Evolutionary conservation across 2,888 invertebrate genomes (phyloP), one percentile per base, ranked within the genome.

Genomic region (Heliconius ismenius): DNA sequence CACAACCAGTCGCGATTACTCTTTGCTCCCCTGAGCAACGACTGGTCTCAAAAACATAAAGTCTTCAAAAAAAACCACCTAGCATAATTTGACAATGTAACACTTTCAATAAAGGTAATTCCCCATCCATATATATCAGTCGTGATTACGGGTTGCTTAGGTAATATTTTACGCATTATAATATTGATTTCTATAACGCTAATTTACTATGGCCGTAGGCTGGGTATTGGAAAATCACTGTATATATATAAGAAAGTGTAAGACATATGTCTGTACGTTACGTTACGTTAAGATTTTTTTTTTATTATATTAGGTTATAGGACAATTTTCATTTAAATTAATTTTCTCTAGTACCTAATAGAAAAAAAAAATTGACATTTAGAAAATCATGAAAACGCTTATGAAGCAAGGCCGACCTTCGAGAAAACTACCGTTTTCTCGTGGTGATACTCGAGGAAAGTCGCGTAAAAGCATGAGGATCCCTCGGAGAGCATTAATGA

Each of bases 171-270:
- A 88, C 84, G 82, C 80, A 43, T 83, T 82, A 84, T 85, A 85
- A 87, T 90, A 91, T 91, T 90, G 90, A 90, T 90, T 90, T 89
- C 89, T 88, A 84, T 73, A 83, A 81, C 85, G 84, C 83, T 85
- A 85, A 88, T 90, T 88, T 86, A 86, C 84, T 82, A 80, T 85
- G 84, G 83, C 82, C 80, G 83, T 82, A 85, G 89, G 83, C 75
- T 78, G 76, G 86, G 87, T 82, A 83, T 86, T 88, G 87, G 86
- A 88, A 88, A 89, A 76, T 67, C 74, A 74, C 49, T 69, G 54
- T 32, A 32, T 32, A 73, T 28, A 28, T 28, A 73, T 39, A 58
- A 36, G 18, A 9, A 26, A 70, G 11, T 36, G 24, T 63, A 49
- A 10, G 4, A 36, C 10, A 11, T 2, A 39, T 73, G 39, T 73